These are phyloP conservation scores for Teleiodes luculella DNA, from an alignment of 2,888 invertebrate genomes.

Conservation along the genomic window DNA sequence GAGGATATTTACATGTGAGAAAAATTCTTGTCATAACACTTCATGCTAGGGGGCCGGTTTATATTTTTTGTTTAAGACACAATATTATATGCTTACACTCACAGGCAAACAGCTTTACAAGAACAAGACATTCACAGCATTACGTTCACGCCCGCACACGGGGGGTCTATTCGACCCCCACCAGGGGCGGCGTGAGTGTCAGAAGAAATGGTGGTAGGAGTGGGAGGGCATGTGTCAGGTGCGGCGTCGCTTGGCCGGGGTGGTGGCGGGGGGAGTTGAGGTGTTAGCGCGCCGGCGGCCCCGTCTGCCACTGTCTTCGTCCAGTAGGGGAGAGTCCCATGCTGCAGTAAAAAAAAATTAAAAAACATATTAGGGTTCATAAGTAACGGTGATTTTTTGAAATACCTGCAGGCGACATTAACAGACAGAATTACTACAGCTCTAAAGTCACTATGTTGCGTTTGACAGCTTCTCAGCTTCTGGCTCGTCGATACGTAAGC, in stretches of 20 bases:
- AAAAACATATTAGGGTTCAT: no score
- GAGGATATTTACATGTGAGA: no score
- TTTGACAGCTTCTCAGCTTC: no score
- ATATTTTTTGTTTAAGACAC: no score
- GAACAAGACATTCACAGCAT: slow-evolving; percentile 9
- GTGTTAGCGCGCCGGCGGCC: slow-evolving; percentile 61
- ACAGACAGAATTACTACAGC: no score
- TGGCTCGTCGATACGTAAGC: no score
- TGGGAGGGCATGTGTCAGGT: slow-evolving; percentile 55
- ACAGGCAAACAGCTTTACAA: background rate
- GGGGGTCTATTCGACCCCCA: background rate
- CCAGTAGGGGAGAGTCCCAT: slow-evolving; percentile 57
- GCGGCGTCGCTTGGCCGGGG: slow-evolving; percentile 61
- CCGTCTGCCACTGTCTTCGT: slow-evolving; percentile 58
- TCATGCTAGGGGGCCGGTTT: no score
- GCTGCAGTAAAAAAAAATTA: slow-evolving; percentile 36
- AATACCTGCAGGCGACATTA: no score
- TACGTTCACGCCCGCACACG: background rate
- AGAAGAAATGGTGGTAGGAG: slow-evolving; percentile 60
- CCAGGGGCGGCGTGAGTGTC: slow-evolving; percentile 31
- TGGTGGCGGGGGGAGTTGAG: slow-evolving; percentile 60
- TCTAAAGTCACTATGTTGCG: no score
- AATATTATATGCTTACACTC: no score
- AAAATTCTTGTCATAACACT: no score
- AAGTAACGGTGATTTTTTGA: no score